These are phyloP conservation scores for Pachliopta kotzebuea DNA, from an alignment of 2,888 invertebrate genomes.

Conservation along the genomic window DNA sequence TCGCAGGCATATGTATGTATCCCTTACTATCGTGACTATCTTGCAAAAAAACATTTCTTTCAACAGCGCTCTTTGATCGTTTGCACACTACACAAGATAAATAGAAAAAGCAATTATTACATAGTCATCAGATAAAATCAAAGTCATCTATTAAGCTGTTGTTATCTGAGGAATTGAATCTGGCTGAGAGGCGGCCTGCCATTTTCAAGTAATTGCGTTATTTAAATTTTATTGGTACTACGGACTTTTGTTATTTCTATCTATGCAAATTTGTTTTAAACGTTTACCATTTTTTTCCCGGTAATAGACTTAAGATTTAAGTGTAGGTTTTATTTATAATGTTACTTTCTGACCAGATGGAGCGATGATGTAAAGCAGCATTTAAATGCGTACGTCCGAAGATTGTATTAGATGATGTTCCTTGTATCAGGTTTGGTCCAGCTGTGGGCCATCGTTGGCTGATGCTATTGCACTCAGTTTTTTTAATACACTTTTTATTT, in stretches of 20 bases:
- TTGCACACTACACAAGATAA: conserved; percentile 41
- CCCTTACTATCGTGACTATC: too few species aligned
- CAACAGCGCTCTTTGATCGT: too few species aligned
- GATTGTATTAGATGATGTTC: too few species aligned
- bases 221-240: conserved; percentile 45
- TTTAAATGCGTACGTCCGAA: too few species aligned
- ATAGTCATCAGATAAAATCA: conserved; percentile 57
- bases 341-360: too few species aligned
- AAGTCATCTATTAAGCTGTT: conserved; percentile 54
- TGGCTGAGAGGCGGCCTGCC: conserved; percentile 34
- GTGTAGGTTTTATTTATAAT: too few species aligned
- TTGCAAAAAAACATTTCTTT: too few species aligned
- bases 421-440: too few species aligned
- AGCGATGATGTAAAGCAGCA: too few species aligned
- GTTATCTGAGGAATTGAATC: conserved; percentile 52
- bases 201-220: conserved; percentile 46
- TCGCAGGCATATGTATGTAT: too few species aligned
- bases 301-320: background rate
- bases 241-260: conserved; percentile 35
- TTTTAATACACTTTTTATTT: background rate
- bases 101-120: conserved; percentile 63
- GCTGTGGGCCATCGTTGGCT: too few species aligned
- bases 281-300: background rate
- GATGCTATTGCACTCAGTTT: background rate
- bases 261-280: conserved; percentile 34